Conservation (phyloP, 2,113 vertebrate species). For the Daboia siamensis region DNA sequence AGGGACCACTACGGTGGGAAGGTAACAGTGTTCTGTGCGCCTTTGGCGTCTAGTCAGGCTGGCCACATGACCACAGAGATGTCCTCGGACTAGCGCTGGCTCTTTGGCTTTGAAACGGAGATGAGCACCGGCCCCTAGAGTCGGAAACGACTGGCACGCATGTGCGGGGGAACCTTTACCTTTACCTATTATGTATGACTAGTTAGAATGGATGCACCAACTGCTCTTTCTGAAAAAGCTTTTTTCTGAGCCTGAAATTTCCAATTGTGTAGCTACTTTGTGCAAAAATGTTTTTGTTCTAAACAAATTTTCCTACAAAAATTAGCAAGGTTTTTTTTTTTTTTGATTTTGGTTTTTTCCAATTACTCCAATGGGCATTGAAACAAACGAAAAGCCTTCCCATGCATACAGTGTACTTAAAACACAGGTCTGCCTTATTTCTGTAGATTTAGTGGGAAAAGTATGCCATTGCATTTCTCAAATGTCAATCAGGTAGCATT, state of each 20-base stretch:
- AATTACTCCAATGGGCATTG: neutral
- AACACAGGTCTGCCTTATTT: neutral
- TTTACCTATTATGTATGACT: conserved; percentile 43
- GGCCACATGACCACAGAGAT: too few relatives aligned
- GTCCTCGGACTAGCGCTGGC: too few relatives aligned
- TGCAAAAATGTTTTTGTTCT: conserved; percentile 16
- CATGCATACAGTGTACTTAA: neutral
- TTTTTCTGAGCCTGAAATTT: conserved; percentile 17
- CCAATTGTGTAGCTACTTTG: conserved; percentile 28
- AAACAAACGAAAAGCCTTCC: neutral
- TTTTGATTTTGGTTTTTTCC: too few relatives aligned
- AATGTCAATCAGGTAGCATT: neutral
- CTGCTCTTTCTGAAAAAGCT: conserved; percentile 26
- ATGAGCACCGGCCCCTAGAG: too few relatives aligned
- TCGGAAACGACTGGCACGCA: too few relatives aligned
- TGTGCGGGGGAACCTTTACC: too few relatives aligned
- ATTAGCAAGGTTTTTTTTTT: neutral
- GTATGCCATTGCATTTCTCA: neutral
- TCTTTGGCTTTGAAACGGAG: too few relatives aligned
- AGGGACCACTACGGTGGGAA: too few relatives aligned
- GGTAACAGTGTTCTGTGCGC: too few relatives aligned
- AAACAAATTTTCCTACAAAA: neutral
- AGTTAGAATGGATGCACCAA: conserved; percentile 39
- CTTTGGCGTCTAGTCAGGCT: too few relatives aligned
- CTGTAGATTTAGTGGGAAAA: neutral